Evolutionary conservation across 2,888 invertebrate genomes (phyloP), one percentile per base, ranked within the genome.

Genomic region (Leptopilina myrica): DNA sequence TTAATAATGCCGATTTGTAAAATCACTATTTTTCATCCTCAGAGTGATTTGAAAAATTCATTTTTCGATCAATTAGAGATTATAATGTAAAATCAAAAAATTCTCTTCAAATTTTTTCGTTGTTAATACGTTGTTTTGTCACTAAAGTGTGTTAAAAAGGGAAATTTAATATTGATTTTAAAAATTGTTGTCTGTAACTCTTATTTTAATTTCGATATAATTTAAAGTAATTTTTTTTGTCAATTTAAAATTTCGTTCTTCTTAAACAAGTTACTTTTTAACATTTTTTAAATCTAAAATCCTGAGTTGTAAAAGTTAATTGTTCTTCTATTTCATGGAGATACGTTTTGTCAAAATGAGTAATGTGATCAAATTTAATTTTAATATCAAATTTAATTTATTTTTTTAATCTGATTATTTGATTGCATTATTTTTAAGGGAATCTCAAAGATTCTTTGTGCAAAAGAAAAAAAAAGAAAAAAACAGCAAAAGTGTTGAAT

Each of bases 1-100:
- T 87, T 86, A 87, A 87, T 85, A 85, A 85, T 84, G 84, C 84
- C 85, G 83, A 79, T 79, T 85, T 84, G 43, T 43, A 43, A 82
- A 86, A 79, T 76, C 76, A 83, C 82, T 79, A 84, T 81, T 75
- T 80, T 69, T 78, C 83, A 75, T 81, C 80, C 79, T 81, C 79
- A 81, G 79, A 79, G 78, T 84, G 82, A 83, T 85, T 84, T 82
- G 79, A 84, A 83, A 84, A 84, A 82, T 80, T 79, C 80, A 79
- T 84, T 84, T 84, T 82, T 83, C 80, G 84, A 80, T 80, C 80
- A 79, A 78, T 33, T 79, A 80, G 33, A 78, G 64, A 77, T n/a
- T 49, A 49, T 33, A 59, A 53, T 62, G 20, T n/a, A 56, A 56
- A 64, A 76, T 78, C 66, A 64, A 80, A 64, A 78, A 53, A 76